Evolutionary conservation across 1,140 invertebrate species (phyloP), one percentile per base, ranked within the genome.

Genomic region (Megalonaias nervosa): DNA sequence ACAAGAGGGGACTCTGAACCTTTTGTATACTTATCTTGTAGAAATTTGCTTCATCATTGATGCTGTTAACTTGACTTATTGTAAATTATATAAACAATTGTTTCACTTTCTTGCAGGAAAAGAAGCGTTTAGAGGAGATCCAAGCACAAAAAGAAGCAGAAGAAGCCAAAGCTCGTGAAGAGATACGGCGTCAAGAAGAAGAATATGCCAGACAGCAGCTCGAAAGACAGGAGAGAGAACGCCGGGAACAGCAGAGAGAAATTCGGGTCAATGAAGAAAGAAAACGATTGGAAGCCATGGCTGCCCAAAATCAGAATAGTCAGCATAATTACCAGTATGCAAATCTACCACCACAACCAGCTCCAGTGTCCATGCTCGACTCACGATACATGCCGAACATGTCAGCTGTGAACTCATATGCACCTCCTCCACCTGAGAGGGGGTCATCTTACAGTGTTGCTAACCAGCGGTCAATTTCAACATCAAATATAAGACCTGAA

Each of bases 111-210:
- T 80, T 80, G 26, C 73, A 90, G 89, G 88, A 90, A 62, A 67
- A 83, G 61, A 85, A 88, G 77, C 81, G 86, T 66, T 61, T 85
- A 59, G 84, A 84, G 59, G 86, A 89, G 74, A 67, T 89, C 48
- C 86, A 89, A 78, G 87, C 84, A 14, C 79, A 83, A 61, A 80
- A 86, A 31, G 88, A 89, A 23, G 84, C 81, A 31, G 88, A 90
- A 74, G 89, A 89, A 72, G 81, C 81, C 17, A 60, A 74, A 9
- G 70, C 82, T 14, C 79, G 87, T 12, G 87, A 83, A 26, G 85
- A 90, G 73, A 81, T 81, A 2, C 64, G 88, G 23, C 75, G 80
- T 15, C 82, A 86, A 48, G 86, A 90, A 62, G 85, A 88, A 48
- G 84, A 87, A 58, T 82, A 80, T 31, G 65, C 77, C 12, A 79